A percentile compares a stretch with the other conserved stretches of the same genome.
Conservation (phyloP, 2,888 invertebrate genomes). For the Parapristionchus giblindavisi region DNA sequence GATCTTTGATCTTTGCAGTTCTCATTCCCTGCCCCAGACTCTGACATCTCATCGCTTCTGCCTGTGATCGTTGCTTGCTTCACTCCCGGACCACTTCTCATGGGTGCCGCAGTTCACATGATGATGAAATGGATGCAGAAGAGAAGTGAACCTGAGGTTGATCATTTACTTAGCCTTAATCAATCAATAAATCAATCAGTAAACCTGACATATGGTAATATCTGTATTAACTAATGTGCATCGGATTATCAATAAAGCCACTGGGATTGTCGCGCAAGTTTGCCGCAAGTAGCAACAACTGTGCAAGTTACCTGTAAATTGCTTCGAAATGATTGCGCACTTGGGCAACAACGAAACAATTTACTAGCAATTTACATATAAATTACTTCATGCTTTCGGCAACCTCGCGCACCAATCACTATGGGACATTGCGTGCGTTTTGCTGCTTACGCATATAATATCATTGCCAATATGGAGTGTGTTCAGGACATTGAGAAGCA, state of each 20-base stretch:
- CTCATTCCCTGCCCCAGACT: slow-evolving; percentile 69
- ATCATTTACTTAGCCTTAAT: background rate
- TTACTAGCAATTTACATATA: too few species aligned
- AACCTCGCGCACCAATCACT: too few species aligned
- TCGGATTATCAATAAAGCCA: too few species aligned
- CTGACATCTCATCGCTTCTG: slow-evolving; percentile 77
- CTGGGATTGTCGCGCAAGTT: too few species aligned
- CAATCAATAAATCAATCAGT: background rate
- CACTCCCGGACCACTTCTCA: slow-evolving; percentile 84
- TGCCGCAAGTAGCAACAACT: too few species aligned
- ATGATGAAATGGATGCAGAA: slow-evolving; percentile 55
- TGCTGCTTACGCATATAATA: background rate
- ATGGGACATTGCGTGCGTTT: too few species aligned
- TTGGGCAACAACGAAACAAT: too few species aligned
- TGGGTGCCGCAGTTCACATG: slow-evolving; percentile 65
- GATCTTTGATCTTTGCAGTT: slow-evolving; percentile 54
- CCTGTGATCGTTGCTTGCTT: slow-evolving; percentile 91
- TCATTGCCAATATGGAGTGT: background rate
- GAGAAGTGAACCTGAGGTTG: slow-evolving; percentile 35
- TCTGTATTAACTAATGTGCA: too few species aligned
- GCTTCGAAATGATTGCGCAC: too few species aligned
- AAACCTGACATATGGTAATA: too few species aligned
- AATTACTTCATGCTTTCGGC: too few species aligned
- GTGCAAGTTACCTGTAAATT: too few species aligned
- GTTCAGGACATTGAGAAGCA: slow-evolving; percentile 28